phyloP scores from a whole-genome alignment of 2,797 vertebrate species.

The Typhlichthys eigenmanni region DNA sequence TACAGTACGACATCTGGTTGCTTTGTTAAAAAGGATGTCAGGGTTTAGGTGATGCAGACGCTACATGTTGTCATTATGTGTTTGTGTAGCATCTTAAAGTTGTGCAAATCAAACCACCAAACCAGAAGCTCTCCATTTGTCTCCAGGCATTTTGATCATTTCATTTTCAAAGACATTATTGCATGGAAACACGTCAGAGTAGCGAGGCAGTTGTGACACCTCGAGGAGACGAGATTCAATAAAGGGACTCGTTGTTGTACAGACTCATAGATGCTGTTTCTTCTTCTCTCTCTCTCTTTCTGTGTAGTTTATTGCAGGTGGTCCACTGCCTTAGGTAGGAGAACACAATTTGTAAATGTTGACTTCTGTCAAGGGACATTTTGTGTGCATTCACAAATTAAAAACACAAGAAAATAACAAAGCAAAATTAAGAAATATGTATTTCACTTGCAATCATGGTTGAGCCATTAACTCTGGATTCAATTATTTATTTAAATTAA shows the following conservation, averaged over 20 bases:
- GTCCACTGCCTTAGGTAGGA: constrained; percentile 51
- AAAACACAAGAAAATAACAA: background rate
- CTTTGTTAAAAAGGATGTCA: constrained; percentile 48
- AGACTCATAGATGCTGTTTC: constrained; percentile 52
- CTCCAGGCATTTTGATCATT: constrained; percentile 71
- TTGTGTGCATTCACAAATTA: constrained; percentile 19
- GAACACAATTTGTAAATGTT: constrained; percentile 65
- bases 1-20: background rate
- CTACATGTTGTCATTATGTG: constrained; percentile 60
- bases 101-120: constrained; percentile 67
- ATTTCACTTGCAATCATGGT: background rate
- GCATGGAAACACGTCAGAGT: constrained; percentile 45
- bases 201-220: constrained; percentile 56
- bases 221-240: constrained; percentile 44
- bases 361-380: constrained; percentile 57
- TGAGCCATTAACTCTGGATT: too few relatives aligned
- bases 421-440: background rate
- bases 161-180: constrained; percentile 63
- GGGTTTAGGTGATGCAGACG: constrained; percentile 57
- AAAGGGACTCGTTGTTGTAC: constrained; percentile 57
- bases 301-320: constrained; percentile 45
- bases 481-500: too few relatives aligned
- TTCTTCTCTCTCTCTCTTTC: constrained; percentile 45
- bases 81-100: constrained; percentile 26
- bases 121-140: constrained; percentile 68